phyloP scores from a whole-genome alignment of 2,113 vertebrate genomes.

The Psilopsiagon aymara region DNA sequence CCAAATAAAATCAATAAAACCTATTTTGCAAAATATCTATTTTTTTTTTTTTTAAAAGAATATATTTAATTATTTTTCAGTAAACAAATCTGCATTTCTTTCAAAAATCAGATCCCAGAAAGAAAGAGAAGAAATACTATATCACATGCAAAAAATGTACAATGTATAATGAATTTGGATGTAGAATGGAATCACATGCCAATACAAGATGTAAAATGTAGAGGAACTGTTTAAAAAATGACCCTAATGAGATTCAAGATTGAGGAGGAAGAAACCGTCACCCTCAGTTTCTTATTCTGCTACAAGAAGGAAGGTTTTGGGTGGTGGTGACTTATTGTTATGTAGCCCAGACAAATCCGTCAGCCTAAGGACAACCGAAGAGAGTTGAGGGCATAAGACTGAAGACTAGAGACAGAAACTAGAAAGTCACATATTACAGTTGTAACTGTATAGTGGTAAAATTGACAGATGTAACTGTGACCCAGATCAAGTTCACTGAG shows the following conservation, averaged over 20 bases:
- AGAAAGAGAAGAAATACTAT: background rate
- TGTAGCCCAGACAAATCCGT: background rate
- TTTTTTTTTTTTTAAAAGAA: too few species aligned
- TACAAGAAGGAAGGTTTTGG: background rate
- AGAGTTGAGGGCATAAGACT: background rate
- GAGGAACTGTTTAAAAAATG: background rate
- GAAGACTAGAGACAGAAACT: background rate
- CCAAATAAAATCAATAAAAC: background rate
- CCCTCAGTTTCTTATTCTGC: background rate
- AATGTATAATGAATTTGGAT: background rate
- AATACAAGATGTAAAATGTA: background rate
- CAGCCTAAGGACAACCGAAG: background rate
- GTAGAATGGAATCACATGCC: fast-evolving
- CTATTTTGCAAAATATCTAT: fast-evolving
- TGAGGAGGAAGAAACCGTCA: background rate
- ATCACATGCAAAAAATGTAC: background rate
- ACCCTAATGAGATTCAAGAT: background rate
- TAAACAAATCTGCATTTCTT: fast-evolving
- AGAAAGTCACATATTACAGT: background rate
- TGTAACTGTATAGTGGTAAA: background rate
- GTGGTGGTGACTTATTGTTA: background rate
- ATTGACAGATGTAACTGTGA: background rate
- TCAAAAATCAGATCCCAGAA: background rate
- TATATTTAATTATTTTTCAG: background rate
- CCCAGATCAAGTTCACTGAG: background rate